Base-by-base conservation (phyloP, 2,888 invertebrate species). In the Drosophila macrothrix region DNA sequence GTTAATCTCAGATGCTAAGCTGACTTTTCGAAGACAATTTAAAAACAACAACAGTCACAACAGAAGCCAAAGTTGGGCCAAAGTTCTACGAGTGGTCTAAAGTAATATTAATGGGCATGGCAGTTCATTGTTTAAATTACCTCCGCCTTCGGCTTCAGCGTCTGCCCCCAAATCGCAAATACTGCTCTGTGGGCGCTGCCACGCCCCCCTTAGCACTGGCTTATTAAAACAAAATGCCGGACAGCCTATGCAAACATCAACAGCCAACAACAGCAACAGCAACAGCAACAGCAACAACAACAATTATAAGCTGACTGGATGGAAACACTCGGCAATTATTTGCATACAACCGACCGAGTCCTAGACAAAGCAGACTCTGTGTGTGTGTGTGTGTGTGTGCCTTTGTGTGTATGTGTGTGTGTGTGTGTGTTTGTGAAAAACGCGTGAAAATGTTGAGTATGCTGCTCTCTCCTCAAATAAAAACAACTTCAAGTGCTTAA, bases 31-130 rank as follows among this genome's bases (percentile, higher is more conserved):
- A 22, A 16, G 22, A 25, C 16, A 25, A 25, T 25, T 9, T 16
- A 25, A 25, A 78, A 80, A 69, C 35, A 65, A 53, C 61, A 73
- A 39, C 49, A 39, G 16, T 31, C 52, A 25, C 49, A 63, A 39
- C 46, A 43, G 22, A 50, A 46, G 37, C 43, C 43, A 52, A 60
- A 29, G 77, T 58, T 69, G 86, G 83, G 82, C 77, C 84, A 74
- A 84, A 89, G 84, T 82, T 85, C 76, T 75, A 77, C 59, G 67
- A 87, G 75, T 85, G 73, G 75, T 80, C 84, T 67, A 72, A 87
- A 89, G 84, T 84, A 76, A 87, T 84, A 89, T 85, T 82, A 89
- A 85, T 89, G 85, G 82, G 73, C 76, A 72, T 82, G 88, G 90
- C 88, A 46, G 85, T 85, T 87, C 83, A 85, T 89, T 85, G 85